Percentiles rank a stretch among this genome's conserved stretches.
phyloP scores from a whole-genome alignment of 2,888 invertebrate species.

The Caenorhabditis sp. region DNA sequence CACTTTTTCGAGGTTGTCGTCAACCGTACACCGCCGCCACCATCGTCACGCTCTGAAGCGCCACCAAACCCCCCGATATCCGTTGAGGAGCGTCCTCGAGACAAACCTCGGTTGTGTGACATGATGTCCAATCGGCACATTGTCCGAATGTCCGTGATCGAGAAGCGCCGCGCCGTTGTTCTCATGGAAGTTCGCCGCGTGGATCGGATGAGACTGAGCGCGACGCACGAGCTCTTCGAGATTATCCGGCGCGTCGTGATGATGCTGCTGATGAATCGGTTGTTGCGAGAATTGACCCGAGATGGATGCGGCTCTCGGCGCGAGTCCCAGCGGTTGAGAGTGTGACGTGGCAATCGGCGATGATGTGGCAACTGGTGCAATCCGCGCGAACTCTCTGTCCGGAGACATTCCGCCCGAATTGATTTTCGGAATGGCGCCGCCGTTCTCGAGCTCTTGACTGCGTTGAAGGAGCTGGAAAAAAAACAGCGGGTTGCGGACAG shows the following conservation, averaged over 20 bases:
- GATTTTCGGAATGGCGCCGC: constrained; percentile 51
- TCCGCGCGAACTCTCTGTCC: constrained; percentile 38
- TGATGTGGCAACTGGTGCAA: constrained; percentile 45
- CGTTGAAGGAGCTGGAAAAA: constrained; percentile 53
- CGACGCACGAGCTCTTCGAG: constrained; percentile 59
- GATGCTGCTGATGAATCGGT: too few species aligned
- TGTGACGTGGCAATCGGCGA: constrained; percentile 32
- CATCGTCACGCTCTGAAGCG: constrained; percentile 2
- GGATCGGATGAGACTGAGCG: constrained; percentile 63
- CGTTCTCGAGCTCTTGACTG: constrained; percentile 56
- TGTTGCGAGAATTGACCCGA: constrained; percentile 38
- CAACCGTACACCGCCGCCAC: constrained; percentile 4
- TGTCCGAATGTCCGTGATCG: constrained; percentile 63
- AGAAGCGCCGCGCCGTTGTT: constrained; percentile 19
- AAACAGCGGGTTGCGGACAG: not conserved
- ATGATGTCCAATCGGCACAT: constrained; percentile 75
- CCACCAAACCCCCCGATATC: constrained; percentile 29
- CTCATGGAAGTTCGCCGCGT: constrained; percentile 59
- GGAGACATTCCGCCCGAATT: constrained; percentile 48
- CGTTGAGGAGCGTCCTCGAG: too few species aligned
- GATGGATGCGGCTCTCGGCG: constrained; percentile 44
- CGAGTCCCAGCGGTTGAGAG: constrained; percentile 28
- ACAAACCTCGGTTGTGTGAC: constrained; percentile 74
- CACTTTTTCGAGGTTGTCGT: constrained; percentile 3
- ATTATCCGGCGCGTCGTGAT: constrained; percentile 56